phyloP scores from a whole-genome alignment of 2,113 vertebrate genomes.

The Antechinus flavipes region DNA sequence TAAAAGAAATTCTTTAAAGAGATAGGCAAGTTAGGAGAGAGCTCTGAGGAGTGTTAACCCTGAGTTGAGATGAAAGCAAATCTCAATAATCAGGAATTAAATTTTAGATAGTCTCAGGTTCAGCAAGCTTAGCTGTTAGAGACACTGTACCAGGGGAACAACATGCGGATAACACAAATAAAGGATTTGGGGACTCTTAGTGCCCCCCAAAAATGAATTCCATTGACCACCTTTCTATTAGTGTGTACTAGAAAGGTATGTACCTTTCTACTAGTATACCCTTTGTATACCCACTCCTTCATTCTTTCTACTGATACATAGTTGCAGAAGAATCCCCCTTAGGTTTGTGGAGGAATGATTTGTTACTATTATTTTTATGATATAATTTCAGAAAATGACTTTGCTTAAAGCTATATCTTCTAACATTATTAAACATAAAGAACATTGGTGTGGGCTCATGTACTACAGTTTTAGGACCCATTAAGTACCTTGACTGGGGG shows the following conservation, averaged over 20 bases:
- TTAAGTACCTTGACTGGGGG: background rate
- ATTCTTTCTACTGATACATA: background rate
- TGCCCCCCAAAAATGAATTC: background rate
- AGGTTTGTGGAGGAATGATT: background rate
- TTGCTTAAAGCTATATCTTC: background rate
- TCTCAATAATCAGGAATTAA: background rate
- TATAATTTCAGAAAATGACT: background rate
- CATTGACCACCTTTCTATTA: background rate
- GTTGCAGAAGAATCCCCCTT: background rate
- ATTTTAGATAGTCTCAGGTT: background rate
- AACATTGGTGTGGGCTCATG: background rate
- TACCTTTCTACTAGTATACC: background rate
- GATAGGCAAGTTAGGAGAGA: background rate
- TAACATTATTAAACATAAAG: background rate
- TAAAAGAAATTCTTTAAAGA: background rate
- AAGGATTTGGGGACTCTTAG: background rate
- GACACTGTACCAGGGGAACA: background rate
- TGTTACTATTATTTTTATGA: background rate
- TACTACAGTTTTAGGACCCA: background rate
- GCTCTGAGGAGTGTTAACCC: background rate
- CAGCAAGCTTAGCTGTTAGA: background rate
- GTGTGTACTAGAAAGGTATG: background rate
- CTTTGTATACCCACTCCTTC: background rate
- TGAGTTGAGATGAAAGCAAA: background rate
- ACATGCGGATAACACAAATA: background rate